Base-by-base conservation (phyloP, 2,113 vertebrate genomes). In the Phoxinus phoxinus region DNA sequence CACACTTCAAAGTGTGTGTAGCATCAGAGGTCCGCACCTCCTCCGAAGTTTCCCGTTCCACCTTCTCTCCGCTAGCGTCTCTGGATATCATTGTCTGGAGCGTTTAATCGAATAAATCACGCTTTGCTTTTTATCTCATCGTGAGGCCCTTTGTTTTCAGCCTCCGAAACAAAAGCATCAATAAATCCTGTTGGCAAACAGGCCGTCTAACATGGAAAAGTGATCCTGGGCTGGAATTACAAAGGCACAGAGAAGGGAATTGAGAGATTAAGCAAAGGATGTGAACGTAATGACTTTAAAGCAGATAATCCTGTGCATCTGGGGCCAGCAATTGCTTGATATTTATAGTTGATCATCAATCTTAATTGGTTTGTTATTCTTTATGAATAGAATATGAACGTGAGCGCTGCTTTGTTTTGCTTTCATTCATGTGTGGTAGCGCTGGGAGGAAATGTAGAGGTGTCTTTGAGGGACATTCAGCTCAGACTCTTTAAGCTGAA, bases 231-330 rank as follows among this genome's bases (percentile, higher is more conserved):
- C 84, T 84, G 94, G 95, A 93, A 95, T 96, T 95, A 94, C 90
- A 93, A 92, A 79, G 53, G 53, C 53, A 56, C 53, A 56, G 53
- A 56, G 53, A 56, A 56, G 88, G 92, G 93, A 95, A 95, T 94
- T 92, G 94, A 91, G 93, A 95, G 96, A 95, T 97, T 97, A 96
- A 91, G 91, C 92, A 93, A 94, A 96, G 96, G 95, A 96, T 96
- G 95, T 95, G 95, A 95, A 91, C 92, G 94, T 96, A 96, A 96
- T 95, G 90, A 96, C 93, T 95, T 93, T 95, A 95, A 96, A 93
- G 89, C 94, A 83, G 92, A 93, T 97, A 97, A 97, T 95, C 96
- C 95, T 90, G 84, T 92, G 94, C 96, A 97, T 97, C 96, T 97
- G 96, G 93, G 93, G 93, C 90, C 82, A 85, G 90, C 93, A 92